Evolutionary conservation across 2,888 invertebrate species (phyloP), one percentile per base, ranked within the genome.

Genomic region (Antheraea assamensis): DNA sequence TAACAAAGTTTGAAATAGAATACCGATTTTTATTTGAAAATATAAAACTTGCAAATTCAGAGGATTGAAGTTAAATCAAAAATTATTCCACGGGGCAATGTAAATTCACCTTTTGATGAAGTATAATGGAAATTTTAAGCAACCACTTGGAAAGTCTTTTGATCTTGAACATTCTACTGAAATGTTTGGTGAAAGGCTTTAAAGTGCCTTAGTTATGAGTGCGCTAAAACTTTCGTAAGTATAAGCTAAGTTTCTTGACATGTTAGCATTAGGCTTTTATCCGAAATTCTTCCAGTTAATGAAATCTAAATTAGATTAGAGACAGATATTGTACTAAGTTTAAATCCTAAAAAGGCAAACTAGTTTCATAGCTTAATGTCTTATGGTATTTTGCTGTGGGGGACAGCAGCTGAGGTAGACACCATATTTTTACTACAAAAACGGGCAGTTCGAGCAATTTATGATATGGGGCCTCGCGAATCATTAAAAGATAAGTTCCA

Each of bases 71-170:
- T 86, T 83, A 81, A 84, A 86, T 82, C 81, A 82, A 79, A 87
- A 85, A 85, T 85, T 87, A 83, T 83, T 85, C 83, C 78, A 79
- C 81, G 75, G 80, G 83, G 81, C 83, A 85, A 87, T 87, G 86
- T 87, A 88, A 88, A 87, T 90, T 87, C 83, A 85, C 87, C 87
- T 89, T 88, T 88, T 87, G 85, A 88, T 85, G 84, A 85, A 86
- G 86, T 87, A 87, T 90, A 91, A 92, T 91, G 88, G 89, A 88
- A 92, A 92, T 88, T 92, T 92, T 85, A 84, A 85, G 85, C 86
- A 90, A 90, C 90, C 90, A 86, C 89, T 90, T 85, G 87, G 84
- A 89, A 90, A 88, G 85, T 85, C 90, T 88, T 92, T 92, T 92
- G 90, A 91, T 92, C 90, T 89, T 87, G 83, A 84, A 85, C 88